Evolutionary conservation across 1,140 invertebrate genomes (phyloP).

Genomic region (Micrasema minimum): DNA sequence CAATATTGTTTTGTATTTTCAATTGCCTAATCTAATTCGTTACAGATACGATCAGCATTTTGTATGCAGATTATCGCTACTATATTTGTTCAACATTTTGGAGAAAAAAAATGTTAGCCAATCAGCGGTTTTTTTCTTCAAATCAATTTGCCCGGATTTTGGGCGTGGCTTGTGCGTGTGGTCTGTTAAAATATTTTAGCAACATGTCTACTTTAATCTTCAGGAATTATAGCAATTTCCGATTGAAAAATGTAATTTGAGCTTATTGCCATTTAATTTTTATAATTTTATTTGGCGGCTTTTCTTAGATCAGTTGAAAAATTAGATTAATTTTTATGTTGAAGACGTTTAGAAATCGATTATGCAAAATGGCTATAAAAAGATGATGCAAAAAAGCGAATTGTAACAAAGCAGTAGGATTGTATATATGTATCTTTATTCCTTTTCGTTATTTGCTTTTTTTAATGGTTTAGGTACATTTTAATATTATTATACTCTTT

Average conservation of each 20-base stretch:
- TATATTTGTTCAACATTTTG: slow-evolving; percentile 22
- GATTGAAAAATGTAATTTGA: slow-evolving; percentile 7
- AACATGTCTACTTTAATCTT: slow-evolving; percentile 11
- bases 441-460: too few relatives aligned
- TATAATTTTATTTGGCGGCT: too few relatives aligned
- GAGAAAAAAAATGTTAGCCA: slow-evolving; percentile 7
- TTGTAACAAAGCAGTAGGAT: too few relatives aligned
- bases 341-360: too few relatives aligned
- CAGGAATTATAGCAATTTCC: slow-evolving; percentile 24
- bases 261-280: too few relatives aligned
- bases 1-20: slow-evolving; percentile 19
- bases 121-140: slow-evolving; percentile 20
- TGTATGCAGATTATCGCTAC: slow-evolving; percentile 22
- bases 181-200: slow-evolving; percentile 10
- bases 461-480: too few relatives aligned
- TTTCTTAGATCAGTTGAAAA: too few relatives aligned
- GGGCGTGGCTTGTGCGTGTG: slow-evolving; percentile 23
- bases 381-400: too few relatives aligned
- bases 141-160: slow-evolving; percentile 16
- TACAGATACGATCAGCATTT: slow-evolving; percentile 12
- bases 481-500: too few relatives aligned
- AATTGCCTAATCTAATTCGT: slow-evolving; percentile 23
- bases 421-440: too few relatives aligned
- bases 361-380: too few relatives aligned
- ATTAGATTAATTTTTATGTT: too few relatives aligned